Base-by-base conservation (phyloP, 2,888 invertebrate genomes). In the Choreutis nemorana region DNA sequence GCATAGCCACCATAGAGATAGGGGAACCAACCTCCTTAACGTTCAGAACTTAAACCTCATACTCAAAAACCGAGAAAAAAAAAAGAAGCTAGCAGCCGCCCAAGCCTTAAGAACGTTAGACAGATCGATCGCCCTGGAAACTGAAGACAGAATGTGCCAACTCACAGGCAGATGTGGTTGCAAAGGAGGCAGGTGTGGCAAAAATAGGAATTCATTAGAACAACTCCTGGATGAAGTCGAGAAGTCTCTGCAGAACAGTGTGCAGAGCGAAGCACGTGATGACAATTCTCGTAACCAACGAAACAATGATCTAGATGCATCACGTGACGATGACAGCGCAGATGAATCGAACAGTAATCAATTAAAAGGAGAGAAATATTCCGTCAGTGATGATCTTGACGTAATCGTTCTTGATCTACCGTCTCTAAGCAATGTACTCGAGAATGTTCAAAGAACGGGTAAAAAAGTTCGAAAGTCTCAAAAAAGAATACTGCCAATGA, bases 351-450 rank as follows among this genome's bases (percentile, higher is more conserved):
- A 18, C 8, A 18, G 8, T 6, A 18, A 18, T 8, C 18, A 18
- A 18, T 6, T 6, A 6, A 21, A 23, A 12, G 37, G 43, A 8
- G 42, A 45, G 12, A 48, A 38, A 30, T 44, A 46, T 13, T 44
- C 45, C 40, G 22, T 57, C 9, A 50, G 37, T 23, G 39, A 55
- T 7, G 39, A 59, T 10, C 29, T 58, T 28, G 56, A 59, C 20
- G 51, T 55, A 2, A 37, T 59, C 13, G 44, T 63, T n/a, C 30
- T 63, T 0, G 48, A 52, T 22, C 13, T 49, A 4, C 33, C 47
- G 0, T 37, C 54, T 18, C 33, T 48, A 23, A 40, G 44, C 5
- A 32, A 33, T 3, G 31, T 42, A 6, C n/a, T 46, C 2, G 29
- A 22, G n/a, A n/a, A n/a, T n/a, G n/a, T n/a, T n/a, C n/a, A n/a